A percentile compares a stretch with the other conserved stretches of the same genome.
phyloP scores from a whole-genome alignment of 2,797 vertebrate genomes.

The Discoglossus pictus region DNA sequence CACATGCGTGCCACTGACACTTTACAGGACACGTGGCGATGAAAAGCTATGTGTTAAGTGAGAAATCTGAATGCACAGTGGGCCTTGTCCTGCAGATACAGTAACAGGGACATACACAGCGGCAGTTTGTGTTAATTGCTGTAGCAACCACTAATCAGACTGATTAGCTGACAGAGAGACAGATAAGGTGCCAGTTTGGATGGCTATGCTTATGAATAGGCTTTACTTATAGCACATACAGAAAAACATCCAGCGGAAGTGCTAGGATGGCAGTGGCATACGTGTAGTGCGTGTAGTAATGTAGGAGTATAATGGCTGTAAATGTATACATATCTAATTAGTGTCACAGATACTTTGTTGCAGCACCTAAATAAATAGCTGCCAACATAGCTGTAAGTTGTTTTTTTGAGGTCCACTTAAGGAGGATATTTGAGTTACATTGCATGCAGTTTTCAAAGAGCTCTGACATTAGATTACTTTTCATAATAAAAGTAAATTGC shows the following conservation, averaged over 20 bases:
- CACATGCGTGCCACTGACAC: slow-evolving; percentile 59
- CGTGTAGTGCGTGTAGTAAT: slow-evolving; percentile 25
- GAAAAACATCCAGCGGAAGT: slow-evolving; percentile 23
- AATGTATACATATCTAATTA: too few species aligned
- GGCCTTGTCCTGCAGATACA: slow-evolving; percentile 54
- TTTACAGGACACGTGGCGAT: slow-evolving; percentile 64
- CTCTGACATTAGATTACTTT: too few species aligned
- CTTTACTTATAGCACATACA: slow-evolving; percentile 36
- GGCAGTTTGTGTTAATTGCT: slow-evolving; percentile 68
- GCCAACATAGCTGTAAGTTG: too few species aligned
- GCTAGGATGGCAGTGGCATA: slow-evolving; percentile 3
- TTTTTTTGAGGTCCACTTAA: too few species aligned
- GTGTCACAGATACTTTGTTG: too few species aligned
- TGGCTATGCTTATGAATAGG: slow-evolving; percentile 36
- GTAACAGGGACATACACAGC: slow-evolving; percentile 56
- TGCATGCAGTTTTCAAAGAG: too few species aligned
- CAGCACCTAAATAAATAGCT: too few species aligned
- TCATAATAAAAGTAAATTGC: too few species aligned
- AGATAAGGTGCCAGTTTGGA: slow-evolving; percentile 40
- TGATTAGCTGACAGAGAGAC: slow-evolving; percentile 19
- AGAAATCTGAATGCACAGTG: slow-evolving; percentile 54
- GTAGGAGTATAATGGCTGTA: too few species aligned
- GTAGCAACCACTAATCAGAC: slow-evolving; percentile 74
- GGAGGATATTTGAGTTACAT: too few species aligned
- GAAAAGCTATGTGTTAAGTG: slow-evolving; percentile 66